Evolutionary conservation across 2,888 invertebrate species (phyloP), one percentile per base, ranked within the genome.

Genomic region (Heliconius aoede): DNA sequence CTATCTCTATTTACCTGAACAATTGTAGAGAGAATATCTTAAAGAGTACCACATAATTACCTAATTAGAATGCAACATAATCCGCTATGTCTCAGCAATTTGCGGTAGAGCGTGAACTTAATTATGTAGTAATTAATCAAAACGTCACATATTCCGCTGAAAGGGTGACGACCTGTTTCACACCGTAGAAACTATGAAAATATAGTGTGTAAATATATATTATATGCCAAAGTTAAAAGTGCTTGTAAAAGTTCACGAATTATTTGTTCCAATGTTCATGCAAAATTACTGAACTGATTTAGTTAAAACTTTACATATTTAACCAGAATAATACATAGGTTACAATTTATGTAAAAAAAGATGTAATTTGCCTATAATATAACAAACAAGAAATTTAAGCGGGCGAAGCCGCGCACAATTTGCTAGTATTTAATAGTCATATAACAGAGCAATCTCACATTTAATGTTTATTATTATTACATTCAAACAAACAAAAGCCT

Each of bases 101-200:
- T 77, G 74, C 75, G 77, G 62, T 65, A 65, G 58, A 77, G 78
- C 77, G 77, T 76, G 65, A 80, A 80, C 80, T 78, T 78, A 80
- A 80, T 80, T 80, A 80, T 78, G 82, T 79, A 82, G 79, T 80
- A 81, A 84, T 83, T 85, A 85, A 85, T 83, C 82, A 85, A 83
- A 82, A 79, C 65, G 74, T 78, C 76, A 72, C 76, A 76, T 69
- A 69, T 73, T 75, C 73, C 60, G 46, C 75, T 40, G 61, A 61
- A 76, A 72, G 74, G 78, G 64, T 75, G 75, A 72, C 62, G 76
- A 61, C 72, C 61, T 76, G 73, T 62, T 75, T 64, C 71, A 77
- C 71, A 55, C 60, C 26, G 32, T 60, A 36, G 60, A 26, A 60
- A 26, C 58, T 26, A 36, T 8, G 21, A 30, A 60, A 60, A 36